Evolutionary conservation across 2,113 vertebrate species (phyloP), one percentile per base, ranked within the genome.

Genomic region (Halichoeres trimaculatus): DNA sequence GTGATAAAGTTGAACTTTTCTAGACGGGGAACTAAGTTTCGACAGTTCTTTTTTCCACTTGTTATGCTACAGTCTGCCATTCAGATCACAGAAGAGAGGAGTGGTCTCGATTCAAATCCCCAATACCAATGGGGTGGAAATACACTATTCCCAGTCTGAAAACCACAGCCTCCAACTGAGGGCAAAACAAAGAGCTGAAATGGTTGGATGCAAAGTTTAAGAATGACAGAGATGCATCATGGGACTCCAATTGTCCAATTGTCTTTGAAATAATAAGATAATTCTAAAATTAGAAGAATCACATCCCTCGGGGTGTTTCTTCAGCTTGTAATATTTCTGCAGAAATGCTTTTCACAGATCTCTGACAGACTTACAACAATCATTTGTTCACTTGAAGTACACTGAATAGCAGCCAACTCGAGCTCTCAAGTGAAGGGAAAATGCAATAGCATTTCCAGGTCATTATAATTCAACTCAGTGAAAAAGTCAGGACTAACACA

Each of bases 41-140:
- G 8, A 76, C 16, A 11, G 16, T 58, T 76, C 7, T 45, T 40
- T 74, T 70, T 64, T 30, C 9, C 19, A 57, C 16, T 61, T 23
- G n/a, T 56, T 67, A 50, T 63, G 64, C 71, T 63, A 36, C 16
- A 73, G 56, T 53, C 65, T 78, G 70, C 78, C 81, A 54, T 58
- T 80, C 58, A 62, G 80, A 89, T 78, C 76, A 75, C 59, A 86
- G 62, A 67, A 2, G 45, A 66, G 66, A 70, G 54, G 55, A 81
- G 86, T 70, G 80, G 78, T 84, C 78, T 85, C 89, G 80, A 89
- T 88, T 87, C 81, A 87, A 86, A 87, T 89, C 81, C 85, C 69
- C 83, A 76, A 75, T 88, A 84, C 81, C 74, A 73, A 59, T 78
- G 73, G 64, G 45, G 64, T 73, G 75, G 81, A 78, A 83, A 83